A percentile compares a stretch with the other conserved stretches of the same genome.
Conservation (phyloP, 2,113 vertebrate genomes). For the Rutilus rutilus region DNA sequence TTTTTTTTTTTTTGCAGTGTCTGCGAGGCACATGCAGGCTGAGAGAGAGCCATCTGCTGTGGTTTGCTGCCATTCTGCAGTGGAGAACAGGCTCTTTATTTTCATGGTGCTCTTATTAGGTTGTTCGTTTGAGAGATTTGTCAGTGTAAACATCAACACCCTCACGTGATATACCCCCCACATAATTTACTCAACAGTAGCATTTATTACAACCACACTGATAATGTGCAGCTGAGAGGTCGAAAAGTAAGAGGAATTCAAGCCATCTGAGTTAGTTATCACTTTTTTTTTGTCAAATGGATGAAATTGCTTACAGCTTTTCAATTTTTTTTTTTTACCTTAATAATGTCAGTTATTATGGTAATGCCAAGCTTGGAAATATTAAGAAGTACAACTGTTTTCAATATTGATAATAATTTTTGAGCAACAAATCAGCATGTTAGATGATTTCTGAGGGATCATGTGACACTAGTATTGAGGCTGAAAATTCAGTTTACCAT, state of each 20-base stretch:
- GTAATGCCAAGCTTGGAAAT: neutral
- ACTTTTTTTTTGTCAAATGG: neutral
- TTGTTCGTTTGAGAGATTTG: neutral
- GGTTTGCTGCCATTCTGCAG: neutral
- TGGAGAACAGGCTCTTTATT: neutral
- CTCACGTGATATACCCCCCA: neutral
- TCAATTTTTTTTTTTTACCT: neutral
- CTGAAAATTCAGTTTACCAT: neutral
- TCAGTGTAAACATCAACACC: neutral
- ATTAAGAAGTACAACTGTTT: neutral
- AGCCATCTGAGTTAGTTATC: neutral
- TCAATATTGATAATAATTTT: neutral
- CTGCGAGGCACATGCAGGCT: conserved; percentile 8
- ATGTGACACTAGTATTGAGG: neutral
- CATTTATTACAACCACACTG: neutral
- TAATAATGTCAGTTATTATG: neutral
- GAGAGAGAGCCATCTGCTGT: conserved; percentile 30
- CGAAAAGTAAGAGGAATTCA: neutral
- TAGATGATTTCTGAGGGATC: neutral
- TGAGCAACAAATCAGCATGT: neutral
- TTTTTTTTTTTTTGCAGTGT: conserved; percentile 28
- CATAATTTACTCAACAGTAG: neutral
- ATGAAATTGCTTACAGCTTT: neutral
- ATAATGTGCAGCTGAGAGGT: neutral
- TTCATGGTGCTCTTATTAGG: neutral